Percentiles rank a stretch among this genome's conserved stretches.
phyloP scores from a whole-genome alignment of 1,140 invertebrate species.

The Drosophila lacertosa region DNA sequence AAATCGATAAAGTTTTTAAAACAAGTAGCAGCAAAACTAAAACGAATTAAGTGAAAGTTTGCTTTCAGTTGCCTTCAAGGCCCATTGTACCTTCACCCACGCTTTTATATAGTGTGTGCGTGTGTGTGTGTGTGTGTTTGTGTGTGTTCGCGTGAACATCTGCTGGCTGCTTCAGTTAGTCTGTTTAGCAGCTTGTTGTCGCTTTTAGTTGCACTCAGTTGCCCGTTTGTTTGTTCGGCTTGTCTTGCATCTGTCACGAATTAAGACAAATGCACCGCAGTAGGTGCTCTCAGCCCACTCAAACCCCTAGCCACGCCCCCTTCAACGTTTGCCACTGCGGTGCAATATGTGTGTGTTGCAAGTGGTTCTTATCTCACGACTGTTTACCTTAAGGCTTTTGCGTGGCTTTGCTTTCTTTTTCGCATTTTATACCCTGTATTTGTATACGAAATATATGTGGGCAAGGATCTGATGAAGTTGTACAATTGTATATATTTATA shows the following conservation, averaged over 20 bases:
- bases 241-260: slow-evolving; percentile 75
- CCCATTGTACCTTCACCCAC: background rate
- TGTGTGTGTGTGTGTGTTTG: slow-evolving; percentile 4
- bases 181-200: slow-evolving; percentile 31
- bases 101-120: slow-evolving; percentile 3
- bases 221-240: slow-evolving; percentile 42
- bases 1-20: slow-evolving; percentile 4
- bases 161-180: slow-evolving; percentile 17
- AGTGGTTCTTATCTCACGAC: slow-evolving; percentile 56
- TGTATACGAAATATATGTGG: too few species aligned
- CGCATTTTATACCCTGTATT: background rate
- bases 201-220: slow-evolving; percentile 45
- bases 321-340: slow-evolving; percentile 17
- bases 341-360: slow-evolving; percentile 19
- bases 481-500: too few species aligned
- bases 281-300: slow-evolving; percentile 5
- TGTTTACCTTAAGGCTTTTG: slow-evolving; percentile 63
- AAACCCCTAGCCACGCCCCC: background rate
- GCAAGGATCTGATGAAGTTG: too few species aligned
- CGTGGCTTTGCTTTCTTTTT: slow-evolving; percentile 12
- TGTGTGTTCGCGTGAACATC: slow-evolving; percentile 17
- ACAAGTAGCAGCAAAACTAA: background rate
- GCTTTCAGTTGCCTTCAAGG: slow-evolving; percentile 7
- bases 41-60: slow-evolving; percentile 18
- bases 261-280: slow-evolving; percentile 72